Conservation (phyloP, 1,140 invertebrate species). For the Pararge aegeria region DNA sequence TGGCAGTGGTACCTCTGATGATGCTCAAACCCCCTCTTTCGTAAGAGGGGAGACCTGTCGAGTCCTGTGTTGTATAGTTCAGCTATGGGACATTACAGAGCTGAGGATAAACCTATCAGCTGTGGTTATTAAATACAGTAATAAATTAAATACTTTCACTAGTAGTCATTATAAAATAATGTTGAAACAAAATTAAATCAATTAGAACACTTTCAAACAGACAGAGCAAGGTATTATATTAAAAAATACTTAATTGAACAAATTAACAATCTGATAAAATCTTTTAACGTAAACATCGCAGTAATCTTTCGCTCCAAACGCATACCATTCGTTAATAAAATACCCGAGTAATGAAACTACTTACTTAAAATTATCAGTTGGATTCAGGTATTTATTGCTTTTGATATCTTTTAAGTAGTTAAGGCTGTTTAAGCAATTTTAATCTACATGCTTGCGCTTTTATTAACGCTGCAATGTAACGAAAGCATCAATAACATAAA, state of each 20-base stretch:
- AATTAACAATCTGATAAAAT: background rate
- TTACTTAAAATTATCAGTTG: slow-evolving; percentile 3
- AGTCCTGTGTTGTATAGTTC: too few species aligned
- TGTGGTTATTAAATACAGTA: too few species aligned
- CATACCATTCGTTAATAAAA: background rate
- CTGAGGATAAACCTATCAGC: too few species aligned
- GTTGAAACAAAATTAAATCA: too few species aligned
- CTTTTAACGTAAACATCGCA: background rate
- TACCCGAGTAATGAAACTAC: background rate
- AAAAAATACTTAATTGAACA: background rate
- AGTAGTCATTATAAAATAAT: too few species aligned
- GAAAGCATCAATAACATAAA: too few species aligned
- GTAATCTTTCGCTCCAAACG: background rate
- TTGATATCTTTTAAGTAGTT: background rate
- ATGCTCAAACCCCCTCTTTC: too few species aligned
- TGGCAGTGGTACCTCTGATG: too few species aligned
- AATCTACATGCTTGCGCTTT: background rate
- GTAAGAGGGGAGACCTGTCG: too few species aligned
- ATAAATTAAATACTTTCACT: too few species aligned
- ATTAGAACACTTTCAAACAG: background rate
- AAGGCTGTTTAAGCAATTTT: background rate
- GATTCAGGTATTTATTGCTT: background rate
- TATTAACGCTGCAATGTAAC: background rate
- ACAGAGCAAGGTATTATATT: background rate
- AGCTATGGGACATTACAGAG: too few species aligned